Base-by-base conservation (phyloP, 2,797 vertebrate species). In the Fistularia commersonii region DNA sequence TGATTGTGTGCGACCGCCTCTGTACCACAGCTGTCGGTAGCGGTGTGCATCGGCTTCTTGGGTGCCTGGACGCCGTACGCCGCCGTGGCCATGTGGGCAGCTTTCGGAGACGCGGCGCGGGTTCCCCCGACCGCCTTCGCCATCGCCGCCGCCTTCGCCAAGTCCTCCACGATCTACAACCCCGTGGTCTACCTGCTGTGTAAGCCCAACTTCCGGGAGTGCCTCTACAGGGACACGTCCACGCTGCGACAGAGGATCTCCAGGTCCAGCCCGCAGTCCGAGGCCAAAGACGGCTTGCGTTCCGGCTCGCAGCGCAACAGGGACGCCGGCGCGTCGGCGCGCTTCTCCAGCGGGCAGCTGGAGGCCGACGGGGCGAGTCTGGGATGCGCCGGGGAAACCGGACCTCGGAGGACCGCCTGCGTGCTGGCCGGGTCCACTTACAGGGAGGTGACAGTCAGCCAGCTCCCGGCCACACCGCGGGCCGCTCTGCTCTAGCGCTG, bases 141-240 rank as follows among this genome's bases (percentile, higher is more conserved):
- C 63, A 42, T 93, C 3, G 92, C 92, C 0, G 91, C 93, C 0
- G 48, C 81, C 33, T 91, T 90, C 37, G 92, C 93, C 73, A 95
- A 95, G 72, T 92, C 93, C 48, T 95, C 93, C 0, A 93, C 93
- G 0, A 85, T 93, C 75, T 93, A 94, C 88, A 95, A 94, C 75
- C 93, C 93, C 0, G 43, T 93, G 65, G 88, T 93, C 47, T 91
- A 91, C 76, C 87, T 95, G 72, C 80, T 95, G 15, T 87, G 92
- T 53, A 93, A 95, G 67, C 93, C 85, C 48, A 95, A 86, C 77
- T 95, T 94, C 54, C 91, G 93, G 0, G 86, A 82, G 75, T 90
- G 89, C 56, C 82, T 95, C 38, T 86, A 48, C 81, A 80, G 68
- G 64, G 86, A 90, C 86, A 91, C 76, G 3, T 87, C 50, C 35